phyloP scores from a whole-genome alignment of 2,797 vertebrate genomes.

The Phoeniculus purpureus region DNA sequence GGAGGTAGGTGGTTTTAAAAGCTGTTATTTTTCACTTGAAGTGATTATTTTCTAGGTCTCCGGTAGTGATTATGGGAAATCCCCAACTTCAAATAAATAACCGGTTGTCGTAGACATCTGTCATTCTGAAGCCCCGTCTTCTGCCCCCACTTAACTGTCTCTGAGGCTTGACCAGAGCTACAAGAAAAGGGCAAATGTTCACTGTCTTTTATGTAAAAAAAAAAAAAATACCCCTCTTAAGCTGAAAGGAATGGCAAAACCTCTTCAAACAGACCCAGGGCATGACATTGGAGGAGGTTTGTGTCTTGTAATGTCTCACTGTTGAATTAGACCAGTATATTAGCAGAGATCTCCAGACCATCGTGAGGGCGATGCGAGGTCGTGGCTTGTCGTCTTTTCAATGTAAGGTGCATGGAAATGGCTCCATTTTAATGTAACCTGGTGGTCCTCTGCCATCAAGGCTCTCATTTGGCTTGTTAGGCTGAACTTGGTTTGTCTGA shows the following conservation, averaged over 20 bases:
- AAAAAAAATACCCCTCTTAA: background rate
- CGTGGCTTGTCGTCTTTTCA: background rate
- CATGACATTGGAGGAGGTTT: background rate
- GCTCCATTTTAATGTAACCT: background rate
- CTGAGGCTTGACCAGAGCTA: background rate
- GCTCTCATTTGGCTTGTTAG: background rate
- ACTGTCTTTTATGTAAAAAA: background rate
- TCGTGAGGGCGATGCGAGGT: background rate
- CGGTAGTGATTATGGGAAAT: constrained; percentile 10
- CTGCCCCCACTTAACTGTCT: background rate
- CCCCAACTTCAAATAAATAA: constrained; percentile 4
- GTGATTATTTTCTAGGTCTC: constrained; percentile 36
- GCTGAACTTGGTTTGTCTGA: background rate
- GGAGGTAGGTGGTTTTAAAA: constrained; percentile 46
- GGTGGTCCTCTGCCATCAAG: background rate
- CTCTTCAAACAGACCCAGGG: background rate
- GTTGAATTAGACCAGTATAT: background rate
- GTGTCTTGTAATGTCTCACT: background rate
- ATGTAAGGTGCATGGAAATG: background rate
- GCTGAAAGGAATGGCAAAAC: background rate
- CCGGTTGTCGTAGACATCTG: background rate
- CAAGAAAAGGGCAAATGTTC: background rate
- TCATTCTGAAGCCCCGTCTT: background rate
- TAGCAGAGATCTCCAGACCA: background rate
- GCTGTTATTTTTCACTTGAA: constrained; percentile 48